A percentile compares a stretch with the other conserved stretches of the same genome.
Conservation (phyloP, 2,797 vertebrate genomes). For the Euphonia xanthogaster region DNA sequence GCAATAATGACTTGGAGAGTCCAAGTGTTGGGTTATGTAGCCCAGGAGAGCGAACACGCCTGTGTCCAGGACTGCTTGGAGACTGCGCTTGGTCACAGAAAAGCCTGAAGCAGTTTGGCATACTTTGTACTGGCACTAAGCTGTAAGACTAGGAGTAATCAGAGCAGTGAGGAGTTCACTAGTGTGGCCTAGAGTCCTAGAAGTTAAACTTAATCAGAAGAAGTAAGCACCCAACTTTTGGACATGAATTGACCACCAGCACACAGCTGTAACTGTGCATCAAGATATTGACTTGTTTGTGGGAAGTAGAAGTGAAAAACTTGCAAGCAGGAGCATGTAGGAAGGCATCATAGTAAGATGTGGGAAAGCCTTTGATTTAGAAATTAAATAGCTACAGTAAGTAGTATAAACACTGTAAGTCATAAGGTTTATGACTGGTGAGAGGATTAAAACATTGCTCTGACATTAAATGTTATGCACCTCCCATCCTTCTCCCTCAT, state of each 20-base stretch:
- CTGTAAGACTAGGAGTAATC: not conserved
- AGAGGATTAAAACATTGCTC: not conserved
- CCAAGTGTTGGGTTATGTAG: accelerated
- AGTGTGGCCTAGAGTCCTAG: not conserved
- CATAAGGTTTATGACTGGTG: not conserved
- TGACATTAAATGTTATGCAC: not conserved
- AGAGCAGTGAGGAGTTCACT: not conserved
- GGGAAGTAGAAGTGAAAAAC: not conserved
- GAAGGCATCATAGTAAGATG: not conserved
- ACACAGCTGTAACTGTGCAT: not conserved
- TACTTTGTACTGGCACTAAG: not conserved
- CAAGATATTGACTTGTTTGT: not conserved
- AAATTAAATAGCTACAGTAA: not conserved
- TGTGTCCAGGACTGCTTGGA: not conserved
- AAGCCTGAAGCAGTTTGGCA: accelerated
- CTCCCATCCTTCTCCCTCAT: not conserved
- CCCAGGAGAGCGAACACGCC: accelerated
- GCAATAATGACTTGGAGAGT: not conserved
- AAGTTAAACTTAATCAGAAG: not conserved
- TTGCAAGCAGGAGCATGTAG: not conserved
- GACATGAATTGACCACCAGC: not conserved
- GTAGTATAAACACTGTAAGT: not conserved
- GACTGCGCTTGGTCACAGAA: not conserved
- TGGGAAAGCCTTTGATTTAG: not conserved
- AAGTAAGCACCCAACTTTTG: not conserved